Base-by-base conservation (phyloP, 1,140 invertebrate species). In the Heterodera schachtii region DNA sequence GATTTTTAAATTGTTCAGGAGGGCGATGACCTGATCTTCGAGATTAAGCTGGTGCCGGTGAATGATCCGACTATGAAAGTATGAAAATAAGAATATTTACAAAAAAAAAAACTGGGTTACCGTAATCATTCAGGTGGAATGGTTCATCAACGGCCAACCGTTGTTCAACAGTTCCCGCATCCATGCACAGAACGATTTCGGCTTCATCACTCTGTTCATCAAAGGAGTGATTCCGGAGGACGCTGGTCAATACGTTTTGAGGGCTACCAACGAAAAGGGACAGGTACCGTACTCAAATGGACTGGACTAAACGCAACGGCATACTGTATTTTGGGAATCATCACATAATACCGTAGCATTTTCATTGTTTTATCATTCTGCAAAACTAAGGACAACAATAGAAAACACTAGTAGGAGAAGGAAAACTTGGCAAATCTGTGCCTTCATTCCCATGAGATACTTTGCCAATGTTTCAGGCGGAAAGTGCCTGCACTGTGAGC, bases 181-280 rank as follows among this genome's bases (percentile, higher is more conserved):
- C 90, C 95, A 94, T 87, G 95, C 95, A 88, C 95, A 95, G 91
- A 96, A 96, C 93, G 98, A 97, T 92, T 98, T 98, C 93, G 96
- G 96, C 90, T 97, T 97, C 92, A 95, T 98, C 91, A 95, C 95
- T 91, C 93, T 98, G 85, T 97, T 97, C 91, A 97, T 99, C 90
- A 93, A 96, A 93, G 96, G 97, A 93, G 93, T 97, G 92, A 94
- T 95, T 91, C 93, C 94, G n/a, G 91, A 94, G 52, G 97, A 99
- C 91, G 94, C 95, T 44, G 97, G 97, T 64, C 94, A 94, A 19
- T 98, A 98, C 90, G 96, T 95, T 3, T 96, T 96, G 89, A 92
- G 95, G 67, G 95, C 96, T 21, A 94, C 94, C 8, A 98, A 98
- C 90, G 91, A 93, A 80, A 92, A 95, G 85, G 96, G 96, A 77